Evolutionary conservation across 2,888 invertebrate species (phyloP).

Genomic region (Temnothorax unifasciatus): DNA sequence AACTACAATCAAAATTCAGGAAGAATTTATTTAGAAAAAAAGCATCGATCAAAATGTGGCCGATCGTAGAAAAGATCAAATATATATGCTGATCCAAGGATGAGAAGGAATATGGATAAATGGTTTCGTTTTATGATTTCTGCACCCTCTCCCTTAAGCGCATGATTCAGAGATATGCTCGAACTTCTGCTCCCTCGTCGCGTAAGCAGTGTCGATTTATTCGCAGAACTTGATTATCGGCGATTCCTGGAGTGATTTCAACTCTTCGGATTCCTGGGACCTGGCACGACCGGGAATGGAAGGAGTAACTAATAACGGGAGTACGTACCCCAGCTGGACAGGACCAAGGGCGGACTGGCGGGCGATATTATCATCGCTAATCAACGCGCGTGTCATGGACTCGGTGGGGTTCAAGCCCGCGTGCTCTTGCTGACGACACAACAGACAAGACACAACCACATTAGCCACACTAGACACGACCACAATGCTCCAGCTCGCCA

Average conservation of each 20-base stretch:
- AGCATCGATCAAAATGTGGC: background rate
- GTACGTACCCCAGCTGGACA: slow-evolving; percentile 98
- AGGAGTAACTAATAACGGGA: slow-evolving; percentile 82
- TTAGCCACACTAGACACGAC: slow-evolving; percentile 85
- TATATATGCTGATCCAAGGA: background rate
- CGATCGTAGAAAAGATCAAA: background rate
- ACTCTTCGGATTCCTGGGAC: slow-evolving; percentile 45
- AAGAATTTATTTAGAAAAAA: background rate
- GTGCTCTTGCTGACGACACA: slow-evolving; percentile 93
- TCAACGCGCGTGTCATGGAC: slow-evolving; percentile 98
- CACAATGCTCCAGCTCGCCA: slow-evolving; percentile 82
- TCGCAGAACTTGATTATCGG: background rate
- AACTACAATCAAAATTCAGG: background rate
- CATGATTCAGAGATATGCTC: background rate
- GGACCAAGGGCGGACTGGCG: slow-evolving; percentile 95
- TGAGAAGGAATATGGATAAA: background rate
- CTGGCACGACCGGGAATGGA: slow-evolving; percentile 46
- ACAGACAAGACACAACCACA: slow-evolving; percentile 88
- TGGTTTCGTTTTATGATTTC: background rate
- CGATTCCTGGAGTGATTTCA: slow-evolving; percentile 9
- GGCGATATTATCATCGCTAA: slow-evolving; percentile 95
- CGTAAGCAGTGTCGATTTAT: background rate
- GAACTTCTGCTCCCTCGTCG: background rate
- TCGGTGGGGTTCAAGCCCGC: slow-evolving; percentile 97
- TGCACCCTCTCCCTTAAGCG: background rate